Conservation (phyloP, 2,797 vertebrate species). For the Ptychobarbus kaznakovi region DNA sequence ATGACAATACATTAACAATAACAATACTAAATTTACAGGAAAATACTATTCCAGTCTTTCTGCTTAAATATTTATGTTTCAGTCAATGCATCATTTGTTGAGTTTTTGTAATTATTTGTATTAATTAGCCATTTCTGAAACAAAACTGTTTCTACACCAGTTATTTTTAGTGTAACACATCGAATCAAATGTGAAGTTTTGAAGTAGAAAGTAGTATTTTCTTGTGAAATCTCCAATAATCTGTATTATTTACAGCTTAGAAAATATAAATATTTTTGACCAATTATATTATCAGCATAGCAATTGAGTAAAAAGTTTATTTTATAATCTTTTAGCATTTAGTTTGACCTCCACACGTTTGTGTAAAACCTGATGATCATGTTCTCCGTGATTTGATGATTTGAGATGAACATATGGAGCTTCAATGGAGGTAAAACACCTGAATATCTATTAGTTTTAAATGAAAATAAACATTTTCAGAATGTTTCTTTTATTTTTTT, state of each 20-base stretch:
- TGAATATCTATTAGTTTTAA: no score
- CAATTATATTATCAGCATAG: background rate
- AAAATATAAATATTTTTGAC: background rate
- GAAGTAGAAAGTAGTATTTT: background rate
- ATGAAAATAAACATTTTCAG: background rate
- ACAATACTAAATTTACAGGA: background rate
- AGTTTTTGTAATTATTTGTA: background rate
- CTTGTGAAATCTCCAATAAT: background rate
- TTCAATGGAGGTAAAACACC: no score
- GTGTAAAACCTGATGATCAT: background rate
- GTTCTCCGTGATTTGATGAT: background rate
- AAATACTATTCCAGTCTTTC: background rate
- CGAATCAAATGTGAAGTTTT: background rate
- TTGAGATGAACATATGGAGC: background rate
- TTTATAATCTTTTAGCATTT: background rate
- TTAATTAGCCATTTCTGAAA: background rate
- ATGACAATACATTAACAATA: background rate
- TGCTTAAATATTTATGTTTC: background rate
- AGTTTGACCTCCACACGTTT: background rate
- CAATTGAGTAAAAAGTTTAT: background rate
- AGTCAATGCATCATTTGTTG: background rate
- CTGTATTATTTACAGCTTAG: background rate
- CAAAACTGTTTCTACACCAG: background rate
- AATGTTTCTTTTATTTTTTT: background rate
- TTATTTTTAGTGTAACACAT: background rate